Evolutionary conservation across 2,113 vertebrate species (phyloP), one percentile per base, ranked within the genome.

Genomic region (Pteronura brasiliensis): DNA sequence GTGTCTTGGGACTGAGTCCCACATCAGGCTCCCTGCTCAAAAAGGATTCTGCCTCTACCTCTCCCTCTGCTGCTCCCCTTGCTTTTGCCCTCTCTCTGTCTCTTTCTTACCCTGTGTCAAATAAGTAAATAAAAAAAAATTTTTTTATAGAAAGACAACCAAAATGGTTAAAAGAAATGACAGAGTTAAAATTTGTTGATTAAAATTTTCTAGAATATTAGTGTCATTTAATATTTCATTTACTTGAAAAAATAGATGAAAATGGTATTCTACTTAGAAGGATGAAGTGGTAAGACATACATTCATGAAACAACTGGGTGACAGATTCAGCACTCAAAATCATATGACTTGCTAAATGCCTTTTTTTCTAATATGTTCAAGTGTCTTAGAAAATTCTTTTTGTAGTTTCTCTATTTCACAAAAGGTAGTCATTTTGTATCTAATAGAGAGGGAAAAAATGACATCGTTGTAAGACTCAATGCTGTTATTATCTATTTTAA

Each of bases 401-500:
- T 59, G 47, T 34, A 77, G 42, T 92, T 93, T 93, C 57, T 93
- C 44, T 96, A 2, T 92, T 69, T 96, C 80, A 91, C 29, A 93
- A 90, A 94, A 95, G 76, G 18, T 57, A 94, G 44, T 92, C 82
- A 94, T 93, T 97, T 94, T 81, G 59, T 92, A 31, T 72, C 59
- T 90, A 94, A 94, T 72, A 90, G 80, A 90, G 71, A 87, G 8
- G 29, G 23, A 15, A 44, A 88, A 97, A 96, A 96, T 95, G 76
- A 83, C 72, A 96, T 96, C 94, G 69, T 96, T 94, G n/a, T 65
- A 96, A 90, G 21, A 76, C 21, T 88, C 88, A 67, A 34, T 96
- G 93, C 90, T 94, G 34, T 95, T 97, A 97, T 97, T 93, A 96
- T 95, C 94, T 96, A 95, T 85, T 98, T 94, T 90, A 97, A 96